Evolutionary conservation across 2,113 vertebrate genomes (phyloP), one percentile per base, ranked within the genome.

Genomic region (Leptocoma aspasia): DNA sequence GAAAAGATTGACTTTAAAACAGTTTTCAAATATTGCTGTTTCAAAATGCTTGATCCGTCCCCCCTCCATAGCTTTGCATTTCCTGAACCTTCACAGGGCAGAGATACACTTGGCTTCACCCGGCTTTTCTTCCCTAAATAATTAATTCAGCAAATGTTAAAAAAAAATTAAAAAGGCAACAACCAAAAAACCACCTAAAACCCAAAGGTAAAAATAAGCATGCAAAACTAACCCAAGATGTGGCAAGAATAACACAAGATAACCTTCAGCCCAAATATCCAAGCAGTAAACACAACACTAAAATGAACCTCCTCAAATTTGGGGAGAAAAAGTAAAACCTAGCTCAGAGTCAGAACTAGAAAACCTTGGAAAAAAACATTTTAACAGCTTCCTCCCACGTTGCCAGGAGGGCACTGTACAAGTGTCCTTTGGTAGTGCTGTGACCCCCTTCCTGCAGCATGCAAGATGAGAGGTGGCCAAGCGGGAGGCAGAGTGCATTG

Each of bases 341-440:
- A 41, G 1, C 24, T 53, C 31, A 5, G 2, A 5, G 2, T 49
- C 63, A 88, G n/a, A 90, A 39, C 11, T 9, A 59, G 60, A n/a
- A 77, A 92, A 44, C 24, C 13, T 30, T 18, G 82, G 30, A 71
- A 85, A 61, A 3, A 0, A 22, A 2, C 22, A 33, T 53, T 85
- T 76, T 13, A 41, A 27, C 53, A 72, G 10, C 28, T 49, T 44
- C 9, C 7, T n/a, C 11, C 39, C 3, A 2, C 0, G 13, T 0
- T 35, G 27, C 41, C 44, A 12, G 47, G 26, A 73, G 33, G 42
- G 13, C 52, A 27, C 26, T 0, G 15, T 13, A 27, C 16, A 28
- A 9, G 26, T 13, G 3, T 26, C 33, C 33, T 22, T 37, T 26
- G 6, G 16, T n/a, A 1, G 35, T 30, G 33, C 50, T 4, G 1